Conservation (phyloP, 1,140 invertebrate species). For the Theocolax elegans region DNA sequence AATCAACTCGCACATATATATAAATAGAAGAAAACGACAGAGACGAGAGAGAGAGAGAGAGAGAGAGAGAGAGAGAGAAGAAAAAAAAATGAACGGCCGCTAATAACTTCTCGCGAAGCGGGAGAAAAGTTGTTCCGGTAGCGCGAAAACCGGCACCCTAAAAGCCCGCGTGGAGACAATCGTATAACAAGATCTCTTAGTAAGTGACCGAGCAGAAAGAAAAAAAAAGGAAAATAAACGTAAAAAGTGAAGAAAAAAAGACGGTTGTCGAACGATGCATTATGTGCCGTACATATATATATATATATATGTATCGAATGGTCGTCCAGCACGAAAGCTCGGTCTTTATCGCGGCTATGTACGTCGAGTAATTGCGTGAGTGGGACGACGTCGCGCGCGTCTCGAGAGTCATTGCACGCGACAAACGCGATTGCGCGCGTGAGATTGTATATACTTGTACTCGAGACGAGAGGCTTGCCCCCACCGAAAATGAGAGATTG, state of each 20-base stretch:
- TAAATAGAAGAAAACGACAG: too few species aligned
- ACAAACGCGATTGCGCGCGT: not conserved
- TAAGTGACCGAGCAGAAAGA: not conserved
- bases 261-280: not conserved
- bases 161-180: not conserved
- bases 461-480: not conserved
- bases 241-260: not conserved
- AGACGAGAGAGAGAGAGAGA: too few species aligned
- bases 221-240: not conserved
- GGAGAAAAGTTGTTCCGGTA: not conserved
- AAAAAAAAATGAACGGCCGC: too few species aligned
- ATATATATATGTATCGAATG: not conserved
- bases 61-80: too few species aligned
- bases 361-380: not conserved
- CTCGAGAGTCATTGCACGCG: not conserved
- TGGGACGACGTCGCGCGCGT: not conserved
- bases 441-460: slow-evolving; percentile 4
- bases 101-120: not conserved
- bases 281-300: not conserved
- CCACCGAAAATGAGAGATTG: not conserved
- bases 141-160: not conserved
- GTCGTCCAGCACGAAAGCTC: not conserved
- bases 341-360: too few species aligned
- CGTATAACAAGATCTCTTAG: not conserved
- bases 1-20: too few species aligned